Evolutionary conservation across 2,113 vertebrate genomes (phyloP).

Genomic region (Apteryx mantelli): DNA sequence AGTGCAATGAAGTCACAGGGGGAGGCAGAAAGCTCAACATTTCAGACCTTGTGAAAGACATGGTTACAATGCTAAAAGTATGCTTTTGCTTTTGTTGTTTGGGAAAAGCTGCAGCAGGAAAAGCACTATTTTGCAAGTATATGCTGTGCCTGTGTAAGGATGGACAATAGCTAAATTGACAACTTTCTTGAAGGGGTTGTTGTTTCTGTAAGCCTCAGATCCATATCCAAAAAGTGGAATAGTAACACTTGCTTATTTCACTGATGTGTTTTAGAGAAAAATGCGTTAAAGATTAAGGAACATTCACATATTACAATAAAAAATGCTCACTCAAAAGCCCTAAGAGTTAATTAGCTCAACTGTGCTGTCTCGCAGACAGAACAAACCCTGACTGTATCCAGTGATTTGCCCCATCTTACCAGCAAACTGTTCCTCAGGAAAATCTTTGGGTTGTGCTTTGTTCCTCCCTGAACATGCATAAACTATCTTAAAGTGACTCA

Average conservation of each 20-base stretch:
- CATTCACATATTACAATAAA: background rate
- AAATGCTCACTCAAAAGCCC: background rate
- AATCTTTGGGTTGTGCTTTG: background rate
- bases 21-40: background rate
- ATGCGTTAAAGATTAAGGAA: background rate
- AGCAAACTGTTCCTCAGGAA: slow-evolving; percentile 34
- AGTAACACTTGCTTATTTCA: background rate
- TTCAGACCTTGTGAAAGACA: background rate
- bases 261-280: background rate
- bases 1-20: background rate
- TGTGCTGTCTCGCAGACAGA: background rate
- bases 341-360: background rate
- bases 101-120: background rate
- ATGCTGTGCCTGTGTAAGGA: background rate
- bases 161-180: background rate
- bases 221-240: background rate
- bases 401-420: slow-evolving; percentile 2
- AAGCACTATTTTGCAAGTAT: background rate
- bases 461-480: background rate
- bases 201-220: background rate
- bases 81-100: background rate
- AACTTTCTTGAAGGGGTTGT: background rate
- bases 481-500: slow-evolving; percentile 62
- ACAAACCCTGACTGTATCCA: background rate
- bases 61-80: background rate